Conservation (phyloP, 2,888 invertebrate genomes). For the Aspidapion aeneum region DNA sequence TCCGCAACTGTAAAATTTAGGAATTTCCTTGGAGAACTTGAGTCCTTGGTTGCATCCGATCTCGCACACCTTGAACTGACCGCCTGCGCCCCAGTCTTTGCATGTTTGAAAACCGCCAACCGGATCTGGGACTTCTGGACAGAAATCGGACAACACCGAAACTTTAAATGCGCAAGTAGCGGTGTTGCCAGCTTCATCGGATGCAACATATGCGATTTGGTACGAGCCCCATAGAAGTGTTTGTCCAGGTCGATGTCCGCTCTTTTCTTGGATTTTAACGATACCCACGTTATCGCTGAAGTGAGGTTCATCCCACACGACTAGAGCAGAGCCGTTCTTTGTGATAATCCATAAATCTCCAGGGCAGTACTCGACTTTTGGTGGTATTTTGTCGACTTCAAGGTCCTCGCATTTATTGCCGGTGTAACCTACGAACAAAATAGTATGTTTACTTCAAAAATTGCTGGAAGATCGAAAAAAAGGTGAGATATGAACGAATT, state of each 20-base stretch:
- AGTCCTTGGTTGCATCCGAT: slow-evolving; percentile 83
- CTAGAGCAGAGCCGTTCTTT: slow-evolving; percentile 85
- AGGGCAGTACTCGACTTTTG: slow-evolving; percentile 85
- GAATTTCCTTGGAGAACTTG: slow-evolving; percentile 89
- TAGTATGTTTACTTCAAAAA: too few species aligned
- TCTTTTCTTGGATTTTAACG: slow-evolving; percentile 74
- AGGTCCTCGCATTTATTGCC: slow-evolving; percentile 83
- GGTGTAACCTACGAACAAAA: slow-evolving; percentile 55
- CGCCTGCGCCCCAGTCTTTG: slow-evolving; percentile 94
- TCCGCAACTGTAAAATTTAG: slow-evolving; percentile 97
- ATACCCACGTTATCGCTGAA: slow-evolving; percentile 88
- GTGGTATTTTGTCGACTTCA: slow-evolving; percentile 58
- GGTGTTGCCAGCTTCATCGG: slow-evolving; percentile 87
- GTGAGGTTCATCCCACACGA: slow-evolving; percentile 88
- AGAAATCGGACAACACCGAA: slow-evolving; percentile 73
- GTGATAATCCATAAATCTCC: slow-evolving; percentile 94
- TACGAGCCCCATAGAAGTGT: slow-evolving; percentile 89
- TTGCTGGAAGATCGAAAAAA: too few species aligned
- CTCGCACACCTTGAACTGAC: slow-evolving; percentile 94
- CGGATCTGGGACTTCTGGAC: slow-evolving; percentile 84
- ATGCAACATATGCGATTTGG: slow-evolving; percentile 90
- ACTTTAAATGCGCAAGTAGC: slow-evolving; percentile 87
- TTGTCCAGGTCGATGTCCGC: slow-evolving; percentile 83
- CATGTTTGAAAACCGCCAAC: slow-evolving; percentile 89
- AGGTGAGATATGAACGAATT: too few species aligned